Evolutionary conservation across 2,797 vertebrate genomes (phyloP).

Genomic region (Gymnoscopelus braueri): DNA sequence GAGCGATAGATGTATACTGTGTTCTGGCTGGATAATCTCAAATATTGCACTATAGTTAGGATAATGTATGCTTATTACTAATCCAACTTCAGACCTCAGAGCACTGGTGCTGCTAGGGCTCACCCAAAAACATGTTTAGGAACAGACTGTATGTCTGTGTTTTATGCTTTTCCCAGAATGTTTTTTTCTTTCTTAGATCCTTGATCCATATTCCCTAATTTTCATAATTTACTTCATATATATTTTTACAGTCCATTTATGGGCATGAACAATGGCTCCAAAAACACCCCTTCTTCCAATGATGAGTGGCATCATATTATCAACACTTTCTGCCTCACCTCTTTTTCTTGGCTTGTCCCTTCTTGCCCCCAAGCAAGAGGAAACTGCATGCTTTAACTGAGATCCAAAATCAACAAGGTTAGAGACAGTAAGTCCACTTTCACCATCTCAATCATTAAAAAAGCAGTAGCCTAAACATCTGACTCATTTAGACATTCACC

Average conservation of each 20-base stretch:
- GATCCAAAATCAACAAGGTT: slow-evolving; percentile 55
- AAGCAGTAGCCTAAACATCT: background rate
- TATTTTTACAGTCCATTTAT: slow-evolving; percentile 13
- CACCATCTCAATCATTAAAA: slow-evolving; percentile 40
- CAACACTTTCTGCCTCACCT: slow-evolving; percentile 65
- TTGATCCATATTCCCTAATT: slow-evolving; percentile 15
- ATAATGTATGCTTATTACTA: slow-evolving; percentile 70
- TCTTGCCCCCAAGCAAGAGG: slow-evolving; percentile 71
- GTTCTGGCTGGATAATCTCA: slow-evolving; percentile 65
- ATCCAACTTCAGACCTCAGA: slow-evolving; percentile 56
- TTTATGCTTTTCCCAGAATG: background rate
- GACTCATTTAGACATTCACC: slow-evolving; percentile 17
- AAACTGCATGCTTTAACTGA: slow-evolving; percentile 50
- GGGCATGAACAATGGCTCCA: slow-evolving; percentile 30
- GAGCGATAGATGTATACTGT: slow-evolving; percentile 54
- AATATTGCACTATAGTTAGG: slow-evolving; percentile 59
- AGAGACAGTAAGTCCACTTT: slow-evolving; percentile 23
- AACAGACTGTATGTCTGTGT: slow-evolving; percentile 66
- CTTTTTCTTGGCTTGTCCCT: slow-evolving; percentile 69
- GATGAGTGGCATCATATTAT: slow-evolving; percentile 56
- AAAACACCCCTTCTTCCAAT: slow-evolving; percentile 46
- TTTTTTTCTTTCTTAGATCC: slow-evolving; percentile 14
- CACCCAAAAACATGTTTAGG: slow-evolving; percentile 69
- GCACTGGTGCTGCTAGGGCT: slow-evolving; percentile 58
- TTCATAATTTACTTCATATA: slow-evolving; percentile 43